Evolutionary conservation across 2,797 vertebrate genomes (phyloP).

Genomic region (Cryptoblepharus egeriae): DNA sequence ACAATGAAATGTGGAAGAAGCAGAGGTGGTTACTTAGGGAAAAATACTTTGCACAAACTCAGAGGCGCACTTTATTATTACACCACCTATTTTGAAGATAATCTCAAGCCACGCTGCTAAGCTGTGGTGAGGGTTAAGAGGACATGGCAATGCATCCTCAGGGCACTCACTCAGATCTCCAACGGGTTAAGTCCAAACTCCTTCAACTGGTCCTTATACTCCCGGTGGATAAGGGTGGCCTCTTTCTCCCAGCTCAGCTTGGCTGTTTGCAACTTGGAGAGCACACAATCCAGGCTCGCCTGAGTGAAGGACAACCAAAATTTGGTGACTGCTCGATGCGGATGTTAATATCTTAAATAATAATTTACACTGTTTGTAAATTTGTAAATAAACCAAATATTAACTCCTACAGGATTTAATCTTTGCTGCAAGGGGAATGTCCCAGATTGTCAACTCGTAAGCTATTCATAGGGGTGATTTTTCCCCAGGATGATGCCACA

Average conservation of each 20-base stretch:
- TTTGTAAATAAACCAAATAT: no score
- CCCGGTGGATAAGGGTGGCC: slow-evolving; percentile 55
- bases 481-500: no score
- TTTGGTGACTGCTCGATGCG: neutral
- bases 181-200: slow-evolving; percentile 78
- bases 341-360: no score
- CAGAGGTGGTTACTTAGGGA: neutral
- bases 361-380: no score
- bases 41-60: neutral
- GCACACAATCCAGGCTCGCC: slow-evolving; percentile 77
- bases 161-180: slow-evolving; percentile 59
- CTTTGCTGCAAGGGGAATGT: no score
- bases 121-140: neutral
- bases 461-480: no score
- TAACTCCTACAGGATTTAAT: no score
- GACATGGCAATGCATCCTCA: neutral
- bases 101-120: neutral
- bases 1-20: neutral
- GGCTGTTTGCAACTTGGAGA: slow-evolving; percentile 70
- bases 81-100: neutral
- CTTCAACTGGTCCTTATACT: slow-evolving; percentile 73
- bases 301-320: slow-evolving; percentile 49
- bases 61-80: neutral
- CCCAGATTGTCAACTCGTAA: no score
- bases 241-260: slow-evolving; percentile 69